Conservation (phyloP, 2,888 invertebrate species). For the Leptinotarsa haldemani region DNA sequence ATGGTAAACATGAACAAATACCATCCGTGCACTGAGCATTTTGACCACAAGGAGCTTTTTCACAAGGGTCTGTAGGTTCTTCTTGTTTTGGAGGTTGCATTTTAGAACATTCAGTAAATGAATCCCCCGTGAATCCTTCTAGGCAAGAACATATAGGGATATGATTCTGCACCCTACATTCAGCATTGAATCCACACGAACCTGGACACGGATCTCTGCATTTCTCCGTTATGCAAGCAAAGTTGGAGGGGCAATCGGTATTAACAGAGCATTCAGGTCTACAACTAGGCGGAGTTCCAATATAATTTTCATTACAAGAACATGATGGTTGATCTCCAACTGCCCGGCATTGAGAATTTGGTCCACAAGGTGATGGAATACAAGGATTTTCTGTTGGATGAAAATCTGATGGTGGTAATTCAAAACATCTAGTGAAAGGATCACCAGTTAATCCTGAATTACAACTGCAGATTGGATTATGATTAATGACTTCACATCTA, state of each 20-base stretch:
- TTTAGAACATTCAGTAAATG: conserved; percentile 72
- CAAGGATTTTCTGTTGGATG: conserved; percentile 69
- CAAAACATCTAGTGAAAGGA: conserved; percentile 78
- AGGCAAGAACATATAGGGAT: conserved; percentile 76
- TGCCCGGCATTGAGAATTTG: conserved; percentile 73
- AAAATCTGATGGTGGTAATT: conserved; percentile 56
- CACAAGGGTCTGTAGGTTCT: conserved; percentile 72
- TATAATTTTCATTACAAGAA: conserved; percentile 74
- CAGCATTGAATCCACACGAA: conserved; percentile 78
- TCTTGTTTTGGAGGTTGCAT: conserved; percentile 56
- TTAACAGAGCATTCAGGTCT: conserved; percentile 79
- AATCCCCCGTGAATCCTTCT: conserved; percentile 74
- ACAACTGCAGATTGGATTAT: conserved; percentile 82
- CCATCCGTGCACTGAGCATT: conserved; percentile 80
- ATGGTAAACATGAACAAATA: conserved; percentile 77
- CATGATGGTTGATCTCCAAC: conserved; percentile 74
- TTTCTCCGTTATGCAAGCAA: conserved; percentile 78
- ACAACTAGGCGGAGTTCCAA: conserved; percentile 82
- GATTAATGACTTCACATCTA: conserved; percentile 79
- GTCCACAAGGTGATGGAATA: conserved; percentile 72
- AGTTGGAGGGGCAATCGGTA: conserved; percentile 75
- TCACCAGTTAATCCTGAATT: conserved; percentile 74
- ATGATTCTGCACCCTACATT: conserved; percentile 78
- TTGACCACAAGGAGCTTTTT: conserved; percentile 82
- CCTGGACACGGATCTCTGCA: conserved; percentile 79